Percentiles rank a stretch among this genome's conserved stretches.
phyloP scores from a whole-genome alignment of 1,140 invertebrate genomes.

The Diabrotica virgifera region DNA sequence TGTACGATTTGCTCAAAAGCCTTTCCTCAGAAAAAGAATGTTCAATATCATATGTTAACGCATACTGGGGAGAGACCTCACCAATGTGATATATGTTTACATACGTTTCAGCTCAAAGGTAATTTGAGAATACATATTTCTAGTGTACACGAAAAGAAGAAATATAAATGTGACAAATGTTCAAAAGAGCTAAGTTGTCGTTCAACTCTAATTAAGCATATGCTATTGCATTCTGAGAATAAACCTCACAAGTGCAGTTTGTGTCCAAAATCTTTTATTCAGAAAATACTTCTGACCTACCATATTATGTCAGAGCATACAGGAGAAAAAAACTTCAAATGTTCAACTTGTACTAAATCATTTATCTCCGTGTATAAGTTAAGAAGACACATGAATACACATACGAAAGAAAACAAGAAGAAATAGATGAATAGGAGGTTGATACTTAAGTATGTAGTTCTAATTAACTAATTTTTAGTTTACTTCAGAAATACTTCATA shows the following conservation, averaged over 20 bases:
- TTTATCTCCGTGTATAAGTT: background rate
- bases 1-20: too few species aligned
- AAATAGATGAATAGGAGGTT: too few species aligned
- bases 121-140: too few species aligned
- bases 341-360: background rate
- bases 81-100: too few species aligned
- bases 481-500: too few species aligned
- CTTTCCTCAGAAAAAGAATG: too few species aligned
- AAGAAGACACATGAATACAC: background rate
- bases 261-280: slow-evolving; percentile 3
- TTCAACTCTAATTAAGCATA: background rate
- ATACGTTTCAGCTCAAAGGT: too few species aligned
- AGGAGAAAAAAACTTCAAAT: slow-evolving; percentile 6
- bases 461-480: too few species aligned
- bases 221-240: background rate
- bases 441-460: too few species aligned
- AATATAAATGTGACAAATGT: slow-evolving; percentile 6
- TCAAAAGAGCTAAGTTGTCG: background rate
- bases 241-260: background rate
- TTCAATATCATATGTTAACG: too few species aligned
- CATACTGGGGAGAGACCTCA: too few species aligned
- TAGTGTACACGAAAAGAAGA: background rate
- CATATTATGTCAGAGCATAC: background rate
- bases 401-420: background rate
- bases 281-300: background rate